Base-by-base conservation (phyloP, 2,113 vertebrate species). In the Sporophila hypoxantha region DNA sequence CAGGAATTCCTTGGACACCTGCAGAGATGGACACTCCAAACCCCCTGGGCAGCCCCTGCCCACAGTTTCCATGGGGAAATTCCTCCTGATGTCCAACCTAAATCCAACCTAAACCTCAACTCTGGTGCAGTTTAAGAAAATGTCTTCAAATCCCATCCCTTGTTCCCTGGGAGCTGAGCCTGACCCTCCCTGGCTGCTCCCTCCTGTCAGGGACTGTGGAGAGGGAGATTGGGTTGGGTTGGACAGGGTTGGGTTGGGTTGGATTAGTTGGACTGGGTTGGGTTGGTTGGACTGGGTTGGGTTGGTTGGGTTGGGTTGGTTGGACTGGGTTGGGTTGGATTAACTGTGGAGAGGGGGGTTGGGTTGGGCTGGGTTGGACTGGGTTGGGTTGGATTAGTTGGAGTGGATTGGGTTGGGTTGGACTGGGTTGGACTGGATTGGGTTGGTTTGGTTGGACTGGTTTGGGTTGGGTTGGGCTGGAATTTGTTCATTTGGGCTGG, bases 191-290 rank as follows among this genome's bases (percentile, higher is more conserved):
- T 8, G 39, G 37, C 25, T 65, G 26, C 10, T 5, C 6, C 8
- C 21, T 79, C 34, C 29, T 57, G 29, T 7, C 22, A 9, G 42
- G 34, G 29, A 18, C 1, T n/a, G 42, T 36, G 17, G 10, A 41
- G 44, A 49, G 29, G 0, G 0, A 25, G 42, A 4, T 8, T 59
- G 29, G 22, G 17, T 4, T 47, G 36, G 57, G 8, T 13, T 56
- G 32, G 32, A 11, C 0, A 23, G n/a, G 37, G n/a, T n/a, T 27
- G n/a, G 37, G 37, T 37, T 37, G 37, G 27, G 13, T 42, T 42
- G 41, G 41, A 4, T 8, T 42, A 17, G 37, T 42, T 42, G 41
- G 16, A 42, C 41, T 47, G 36, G 59, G 6, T 18, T 20, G 21
- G 17, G 14, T 27, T 50, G 49, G 44, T 13, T 42, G 6, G 7